Evolutionary conservation across 2,113 vertebrate genomes (phyloP).

Genomic region (Leucopternis melanops): DNA sequence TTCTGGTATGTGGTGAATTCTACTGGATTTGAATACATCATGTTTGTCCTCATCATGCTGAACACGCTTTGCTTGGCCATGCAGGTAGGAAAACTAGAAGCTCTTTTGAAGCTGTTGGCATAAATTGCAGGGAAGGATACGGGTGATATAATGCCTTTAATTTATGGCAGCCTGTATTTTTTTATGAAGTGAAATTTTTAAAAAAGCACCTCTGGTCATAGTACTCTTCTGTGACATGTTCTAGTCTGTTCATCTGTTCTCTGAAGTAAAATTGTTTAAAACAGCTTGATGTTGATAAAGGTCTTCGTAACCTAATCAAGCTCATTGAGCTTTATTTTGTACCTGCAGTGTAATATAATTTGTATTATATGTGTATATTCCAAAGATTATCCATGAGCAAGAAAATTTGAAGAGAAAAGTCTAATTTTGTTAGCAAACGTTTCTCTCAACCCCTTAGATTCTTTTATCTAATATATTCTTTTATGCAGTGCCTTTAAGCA

Average conservation of each 20-base stretch:
- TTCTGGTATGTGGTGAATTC: conserved; percentile 99
- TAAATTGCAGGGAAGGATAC: not conserved
- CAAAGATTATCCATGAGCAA: not conserved
- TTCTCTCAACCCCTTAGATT: not conserved
- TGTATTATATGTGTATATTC: not conserved
- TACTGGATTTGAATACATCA: conserved; percentile 98
- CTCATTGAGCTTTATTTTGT: not conserved
- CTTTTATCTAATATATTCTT: not conserved
- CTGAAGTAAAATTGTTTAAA: not conserved
- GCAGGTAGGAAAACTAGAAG: conserved; percentile 81
- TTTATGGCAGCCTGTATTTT: not conserved
- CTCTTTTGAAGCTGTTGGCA: not conserved
- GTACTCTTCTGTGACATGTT: not conserved
- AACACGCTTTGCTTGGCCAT: conserved; percentile 98
- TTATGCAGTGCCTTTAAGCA: not conserved
- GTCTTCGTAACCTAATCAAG: not conserved
- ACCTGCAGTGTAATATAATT: not conserved
- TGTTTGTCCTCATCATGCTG: conserved; percentile 99
- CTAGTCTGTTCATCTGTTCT: not conserved
- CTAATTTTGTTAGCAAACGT: not conserved
- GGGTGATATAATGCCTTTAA: not conserved
- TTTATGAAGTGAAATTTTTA: not conserved
- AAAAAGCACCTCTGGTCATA: not conserved
- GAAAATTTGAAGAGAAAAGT: not conserved
- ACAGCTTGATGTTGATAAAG: not conserved